Evolutionary conservation across 2,113 vertebrate genomes (phyloP).

Genomic region (Morphnarchus princeps): DNA sequence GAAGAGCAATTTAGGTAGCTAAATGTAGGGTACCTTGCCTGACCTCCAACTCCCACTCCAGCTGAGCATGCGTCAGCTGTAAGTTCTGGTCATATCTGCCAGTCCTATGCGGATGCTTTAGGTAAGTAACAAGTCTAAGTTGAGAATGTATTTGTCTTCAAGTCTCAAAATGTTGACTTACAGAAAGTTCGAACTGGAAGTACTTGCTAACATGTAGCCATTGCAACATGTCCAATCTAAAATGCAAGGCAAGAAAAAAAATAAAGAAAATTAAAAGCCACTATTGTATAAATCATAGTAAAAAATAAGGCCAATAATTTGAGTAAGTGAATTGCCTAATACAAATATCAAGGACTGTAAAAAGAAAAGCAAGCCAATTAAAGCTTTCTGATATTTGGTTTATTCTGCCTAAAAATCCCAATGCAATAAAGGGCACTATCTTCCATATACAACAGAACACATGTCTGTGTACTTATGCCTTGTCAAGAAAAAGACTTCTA

Average conservation of each 20-base stretch:
- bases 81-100: not conserved
- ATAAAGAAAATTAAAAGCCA: not conserved
- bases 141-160: not conserved
- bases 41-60: not conserved
- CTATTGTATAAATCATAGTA: not conserved
- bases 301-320: not conserved
- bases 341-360: not conserved
- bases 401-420: not conserved
- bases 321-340: not conserved
- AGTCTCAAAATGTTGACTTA: not conserved
- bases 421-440: not conserved
- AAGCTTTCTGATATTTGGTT: not conserved
- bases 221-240: not conserved
- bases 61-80: rapidly evolving
- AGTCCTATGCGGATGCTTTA: not conserved
- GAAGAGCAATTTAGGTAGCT: not conserved
- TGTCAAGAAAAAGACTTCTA: not conserved
- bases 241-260: not conserved
- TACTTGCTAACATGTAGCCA: not conserved
- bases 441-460: not conserved
- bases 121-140: not conserved
- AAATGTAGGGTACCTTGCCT: not conserved
- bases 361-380: not conserved
- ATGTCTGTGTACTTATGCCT: not conserved
- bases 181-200: not conserved